These are phyloP conservation scores for Hybos culiciformis DNA, from an alignment of 2,888 invertebrate species.

Conservation along the genomic window DNA sequence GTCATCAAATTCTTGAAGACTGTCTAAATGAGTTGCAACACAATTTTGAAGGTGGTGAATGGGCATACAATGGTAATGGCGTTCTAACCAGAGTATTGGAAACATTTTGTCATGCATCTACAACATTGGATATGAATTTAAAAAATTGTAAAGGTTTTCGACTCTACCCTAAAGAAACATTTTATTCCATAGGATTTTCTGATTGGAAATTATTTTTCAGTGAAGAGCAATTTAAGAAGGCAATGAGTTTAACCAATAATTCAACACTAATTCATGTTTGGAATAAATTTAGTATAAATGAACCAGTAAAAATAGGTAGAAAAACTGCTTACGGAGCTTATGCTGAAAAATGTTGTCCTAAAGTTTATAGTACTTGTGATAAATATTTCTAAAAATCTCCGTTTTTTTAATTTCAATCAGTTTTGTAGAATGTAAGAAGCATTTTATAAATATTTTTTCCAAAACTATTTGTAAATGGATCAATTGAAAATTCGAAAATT, in stretches of 20 bases:
- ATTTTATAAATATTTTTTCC: too few relatives aligned
- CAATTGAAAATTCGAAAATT: too few relatives aligned
- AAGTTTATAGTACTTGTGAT: constrained; percentile 25
- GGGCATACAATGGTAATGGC: too few relatives aligned
- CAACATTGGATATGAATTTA: constrained; percentile 39
- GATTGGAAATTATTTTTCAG: constrained; percentile 48
- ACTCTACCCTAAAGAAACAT: constrained; percentile 47
- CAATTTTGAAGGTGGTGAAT: constrained; percentile 39
- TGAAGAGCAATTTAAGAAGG: constrained; percentile 28
- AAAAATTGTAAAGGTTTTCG: constrained; percentile 46
- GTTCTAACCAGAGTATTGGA: constrained; percentile 52
- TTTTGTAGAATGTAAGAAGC: too few relatives aligned
- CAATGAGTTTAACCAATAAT: constrained; percentile 20
- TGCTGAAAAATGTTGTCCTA: constrained; percentile 30
- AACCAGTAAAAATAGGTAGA: constrained; percentile 23
- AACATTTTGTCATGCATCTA: constrained; percentile 40
- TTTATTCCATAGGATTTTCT: constrained; percentile 51
- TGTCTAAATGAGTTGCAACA: constrained; percentile 41
- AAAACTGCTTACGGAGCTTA: constrained; percentile 29
- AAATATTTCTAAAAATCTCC: constrained; percentile 29
- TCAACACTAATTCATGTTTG: constrained; percentile 30
- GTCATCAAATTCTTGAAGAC: constrained; percentile 42
- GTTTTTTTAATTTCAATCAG: too few relatives aligned
- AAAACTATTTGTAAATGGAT: too few relatives aligned
- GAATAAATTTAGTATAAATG: constrained; percentile 27